Evolutionary conservation across 53 echinoderm and acorn worm species (phyloP).

Genomic region (Echinarachnius parma): DNA sequence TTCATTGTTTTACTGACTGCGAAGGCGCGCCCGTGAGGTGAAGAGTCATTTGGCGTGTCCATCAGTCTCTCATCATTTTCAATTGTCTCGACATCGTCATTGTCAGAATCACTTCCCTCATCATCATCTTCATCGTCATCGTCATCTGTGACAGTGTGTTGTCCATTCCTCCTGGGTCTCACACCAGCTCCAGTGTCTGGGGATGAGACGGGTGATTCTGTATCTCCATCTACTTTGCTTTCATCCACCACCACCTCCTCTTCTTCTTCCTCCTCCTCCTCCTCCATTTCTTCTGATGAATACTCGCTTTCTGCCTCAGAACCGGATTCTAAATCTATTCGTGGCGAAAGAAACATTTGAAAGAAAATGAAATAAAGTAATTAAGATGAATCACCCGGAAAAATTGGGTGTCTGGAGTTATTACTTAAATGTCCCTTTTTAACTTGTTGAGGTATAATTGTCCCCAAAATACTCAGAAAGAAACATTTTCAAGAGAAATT

Average conservation of each 20-base stretch:
- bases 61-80: not conserved
- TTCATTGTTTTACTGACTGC: too few species aligned
- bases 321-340: conserved; percentile 21
- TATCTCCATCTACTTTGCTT: too few species aligned
- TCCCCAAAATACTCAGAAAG: too few species aligned
- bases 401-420: too few species aligned
- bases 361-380: not conserved
- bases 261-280: conserved; percentile 16
- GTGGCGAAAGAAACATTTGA: not conserved
- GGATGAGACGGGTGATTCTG: too few species aligned
- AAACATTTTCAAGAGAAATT: too few species aligned
- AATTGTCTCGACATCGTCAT: not conserved
- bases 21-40: not conserved
- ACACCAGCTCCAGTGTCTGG: too few species aligned
- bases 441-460: too few species aligned
- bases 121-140: conserved; percentile 10
- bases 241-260: too few species aligned
- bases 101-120: conserved; percentile 11
- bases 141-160: conserved; percentile 11
- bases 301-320: conserved; percentile 23
- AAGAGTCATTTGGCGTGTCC: not conserved
- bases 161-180: too few species aligned
- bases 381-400: not conserved
- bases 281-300: conserved; percentile 16
- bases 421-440: too few species aligned